Evolutionary conservation across 1,140 invertebrate genomes (phyloP).

Genomic region (Trichomalopsis sarcophagae): DNA sequence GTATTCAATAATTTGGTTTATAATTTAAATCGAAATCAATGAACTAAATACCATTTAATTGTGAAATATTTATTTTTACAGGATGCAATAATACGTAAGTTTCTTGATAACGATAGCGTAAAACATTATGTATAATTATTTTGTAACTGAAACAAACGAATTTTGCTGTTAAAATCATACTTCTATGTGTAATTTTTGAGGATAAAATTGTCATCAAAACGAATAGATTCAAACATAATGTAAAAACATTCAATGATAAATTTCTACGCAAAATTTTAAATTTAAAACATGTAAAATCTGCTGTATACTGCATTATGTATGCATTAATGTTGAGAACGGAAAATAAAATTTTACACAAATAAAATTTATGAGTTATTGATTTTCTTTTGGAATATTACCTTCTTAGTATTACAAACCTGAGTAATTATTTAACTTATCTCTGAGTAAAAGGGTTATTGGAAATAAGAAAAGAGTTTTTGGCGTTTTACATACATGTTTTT

Average conservation of each 20-base stretch:
- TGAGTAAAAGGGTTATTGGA: conserved; percentile 1
- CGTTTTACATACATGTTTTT: conserved; percentile 61
- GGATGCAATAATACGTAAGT: neutral
- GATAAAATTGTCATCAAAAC: neutral
- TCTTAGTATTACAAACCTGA: neutral
- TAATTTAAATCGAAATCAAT: conserved; percentile 14
- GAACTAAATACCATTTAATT: neutral
- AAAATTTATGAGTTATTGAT: neutral
- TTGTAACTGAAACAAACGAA: conserved; percentile 19
- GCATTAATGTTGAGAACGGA: conserved; percentile 45
- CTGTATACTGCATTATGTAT: conserved; percentile 50
- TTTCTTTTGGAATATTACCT: neutral
- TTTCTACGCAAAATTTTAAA: conserved; percentile 22
- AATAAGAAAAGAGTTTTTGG: conserved; percentile 43
- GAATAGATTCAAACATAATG: neutral
- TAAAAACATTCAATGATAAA: conserved; percentile 31
- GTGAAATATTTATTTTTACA: conserved; percentile 9
- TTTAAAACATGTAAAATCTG: conserved; percentile 42
- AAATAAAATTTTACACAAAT: conserved; percentile 54
- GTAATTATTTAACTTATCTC: neutral
- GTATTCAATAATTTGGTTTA: conserved; percentile 24
- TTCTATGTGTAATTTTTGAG: neutral
- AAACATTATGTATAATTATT: neutral
- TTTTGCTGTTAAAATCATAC: neutral
- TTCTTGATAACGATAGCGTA: neutral